These are phyloP conservation scores for Aurelia coerulea DNA, from an alignment of 30 jellyfish, hydroid and myxozoan species.

Conservation along the genomic window DNA sequence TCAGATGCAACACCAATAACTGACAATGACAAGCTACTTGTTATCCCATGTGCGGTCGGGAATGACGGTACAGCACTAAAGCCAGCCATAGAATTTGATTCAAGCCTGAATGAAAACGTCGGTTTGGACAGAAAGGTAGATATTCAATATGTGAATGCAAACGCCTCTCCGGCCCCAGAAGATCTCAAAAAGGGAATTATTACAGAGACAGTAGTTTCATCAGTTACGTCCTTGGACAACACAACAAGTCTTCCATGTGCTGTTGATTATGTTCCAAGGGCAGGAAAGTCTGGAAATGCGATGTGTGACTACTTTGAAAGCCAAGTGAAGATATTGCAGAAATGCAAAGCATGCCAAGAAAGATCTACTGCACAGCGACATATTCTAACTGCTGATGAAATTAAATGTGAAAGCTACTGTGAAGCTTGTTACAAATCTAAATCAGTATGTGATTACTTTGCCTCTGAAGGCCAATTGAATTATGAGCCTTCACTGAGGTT, in stretches of 20 bases:
- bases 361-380: neutral
- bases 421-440: no score
- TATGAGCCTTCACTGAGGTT: neutral
- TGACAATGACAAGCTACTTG: neutral
- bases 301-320: constrained; percentile 22
- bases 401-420: no score
- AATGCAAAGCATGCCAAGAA: constrained; percentile 11
- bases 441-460: neutral
- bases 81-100: constrained; percentile 57
- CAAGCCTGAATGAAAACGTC: constrained; percentile 7
- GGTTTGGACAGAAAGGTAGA: neutral
- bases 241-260: constrained; percentile 21
- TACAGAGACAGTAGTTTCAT: constrained; percentile 29
- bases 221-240: constrained; percentile 39
- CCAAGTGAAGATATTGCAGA: constrained; percentile 18
- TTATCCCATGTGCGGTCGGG: constrained; percentile 22
- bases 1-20: neutral
- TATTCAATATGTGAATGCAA: neutral
- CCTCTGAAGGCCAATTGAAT: neutral
- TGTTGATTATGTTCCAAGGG: constrained; percentile 25
- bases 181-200: neutral
- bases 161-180: neutral
- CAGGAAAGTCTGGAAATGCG: constrained; percentile 38
- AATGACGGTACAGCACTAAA: constrained; percentile 57
- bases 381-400: no score